Evolutionary conservation across 2,888 invertebrate species (phyloP), one percentile per base, ranked within the genome.

Genomic region (Megamerina dolium): DNA sequence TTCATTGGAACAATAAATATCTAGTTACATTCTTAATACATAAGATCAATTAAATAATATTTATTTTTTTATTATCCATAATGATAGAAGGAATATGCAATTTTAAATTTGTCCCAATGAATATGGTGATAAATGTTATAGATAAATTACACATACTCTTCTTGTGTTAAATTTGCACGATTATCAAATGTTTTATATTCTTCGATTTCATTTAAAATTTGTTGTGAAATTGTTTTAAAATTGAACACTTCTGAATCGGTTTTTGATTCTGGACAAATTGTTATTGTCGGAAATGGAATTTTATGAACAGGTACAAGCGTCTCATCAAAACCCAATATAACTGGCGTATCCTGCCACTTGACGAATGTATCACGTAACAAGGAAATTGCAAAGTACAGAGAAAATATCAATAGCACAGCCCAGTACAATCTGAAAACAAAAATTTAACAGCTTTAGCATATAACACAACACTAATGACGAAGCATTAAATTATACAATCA

Each of bases 201-300:
- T 10, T 51, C 41, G 29, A 52, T 57, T 16, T 54, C 55, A 1
- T 54, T 38, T 57, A 54, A 57, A 17, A 70, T 56, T 27, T 46
- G 36, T 1, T 46, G 45, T 0, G 61, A 63, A 3, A 66, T 35
- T 16, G 59, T 62, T 1, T 54, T 47, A 45, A 66, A 69, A 38
- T 68, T 59, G 19, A 68, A 69, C 3, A 50, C 37, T 9, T 59
- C 51, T 3, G 57, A 53, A 29, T 68, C 66, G 59, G 64, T 68
- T 59, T 68, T 68, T 5, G 67, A 66, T 51, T 69, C 68, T 3
- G 68, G 68, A n/a, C 70, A 68, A 14, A 68, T 61, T 17, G 68
- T 68, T 3, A 68, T 59, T 0, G 68, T 69, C 10, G 68, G 68
- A 53, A 67, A 68, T 9, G 68, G 68, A 43, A 68, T 64, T 45